phyloP scores from a whole-genome alignment of 2,888 invertebrate genomes.

The Eledona agricola region DNA sequence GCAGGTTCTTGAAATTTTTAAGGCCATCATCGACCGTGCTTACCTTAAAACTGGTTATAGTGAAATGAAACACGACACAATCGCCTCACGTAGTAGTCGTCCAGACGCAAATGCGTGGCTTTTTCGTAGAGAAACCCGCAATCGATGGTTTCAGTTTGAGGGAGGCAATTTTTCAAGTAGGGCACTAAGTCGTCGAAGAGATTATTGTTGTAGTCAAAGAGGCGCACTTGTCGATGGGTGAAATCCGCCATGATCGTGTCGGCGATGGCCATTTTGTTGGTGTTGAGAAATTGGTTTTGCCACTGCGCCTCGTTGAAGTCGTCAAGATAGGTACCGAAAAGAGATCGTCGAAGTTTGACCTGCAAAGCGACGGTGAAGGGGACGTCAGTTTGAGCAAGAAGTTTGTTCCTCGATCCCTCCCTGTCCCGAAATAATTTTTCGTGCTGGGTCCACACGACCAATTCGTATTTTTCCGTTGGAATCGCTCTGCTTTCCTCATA shows the following conservation, averaged over 20 bases:
- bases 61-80: slow-evolving; percentile 1
- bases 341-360: slow-evolving; percentile 45
- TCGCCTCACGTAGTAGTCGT: slow-evolving; percentile 49
- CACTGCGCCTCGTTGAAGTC: slow-evolving; percentile 47
- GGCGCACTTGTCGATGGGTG: slow-evolving; percentile 37
- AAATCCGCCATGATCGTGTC: slow-evolving; percentile 41
- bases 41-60: slow-evolving; percentile 60
- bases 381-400: slow-evolving; percentile 31
- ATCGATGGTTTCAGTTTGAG: slow-evolving; percentile 46
- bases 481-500: slow-evolving; percentile 8
- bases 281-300: slow-evolving; percentile 47
- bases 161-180: slow-evolving; percentile 48
- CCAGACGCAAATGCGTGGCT: slow-evolving; percentile 46
- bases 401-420: slow-evolving; percentile 8
- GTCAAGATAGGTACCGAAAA: slow-evolving; percentile 50
- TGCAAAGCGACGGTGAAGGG: slow-evolving; percentile 43
- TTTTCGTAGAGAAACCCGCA: slow-evolving; percentile 47
- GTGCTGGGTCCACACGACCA: slow-evolving; percentile 29
- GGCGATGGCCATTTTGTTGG: slow-evolving; percentile 47
- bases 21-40: slow-evolving; percentile 63
- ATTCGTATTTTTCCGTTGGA: slow-evolving; percentile 18
- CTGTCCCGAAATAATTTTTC: slow-evolving; percentile 34
- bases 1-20: slow-evolving; percentile 59
- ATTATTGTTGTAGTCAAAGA: slow-evolving; percentile 46
- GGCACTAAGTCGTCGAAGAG: slow-evolving; percentile 44